phyloP scores from a whole-genome alignment of 2,888 invertebrate genomes.

The Platycheirus rosarum region DNA sequence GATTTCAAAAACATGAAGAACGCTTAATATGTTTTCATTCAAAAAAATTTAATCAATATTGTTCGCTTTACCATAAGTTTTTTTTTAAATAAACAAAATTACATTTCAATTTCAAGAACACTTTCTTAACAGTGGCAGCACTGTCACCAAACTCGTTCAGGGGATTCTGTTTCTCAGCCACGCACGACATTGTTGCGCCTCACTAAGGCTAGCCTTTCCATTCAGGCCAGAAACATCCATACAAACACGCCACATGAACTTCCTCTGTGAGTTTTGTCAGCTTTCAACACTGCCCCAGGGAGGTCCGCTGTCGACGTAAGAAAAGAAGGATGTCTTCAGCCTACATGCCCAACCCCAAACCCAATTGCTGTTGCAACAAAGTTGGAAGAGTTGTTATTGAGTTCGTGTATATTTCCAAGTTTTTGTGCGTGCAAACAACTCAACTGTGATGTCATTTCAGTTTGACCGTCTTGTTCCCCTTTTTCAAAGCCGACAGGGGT shows the following conservation, averaged over 20 bases:
- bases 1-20: no score
- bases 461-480: background rate
- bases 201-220: conserved; percentile 34
- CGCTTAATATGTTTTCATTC: no score
- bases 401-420: background rate
- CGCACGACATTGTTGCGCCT: conserved; percentile 34
- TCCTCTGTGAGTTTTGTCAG: conserved; percentile 33
- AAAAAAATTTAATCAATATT: no score
- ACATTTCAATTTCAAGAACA: no score
- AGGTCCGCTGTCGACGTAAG: conserved; percentile 10
- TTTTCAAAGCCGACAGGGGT: background rate
- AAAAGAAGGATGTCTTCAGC: conserved; percentile 3
- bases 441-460: conserved; percentile 1
- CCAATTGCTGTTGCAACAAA: conserved; percentile 5
- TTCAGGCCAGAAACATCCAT: conserved; percentile 28
- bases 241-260: conserved; percentile 2
- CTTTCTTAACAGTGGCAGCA: background rate
- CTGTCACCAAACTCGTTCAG: conserved; percentile 25
- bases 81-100: no score
- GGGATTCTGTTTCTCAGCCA: conserved; percentile 22
- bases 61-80: no score
- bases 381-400: background rate
- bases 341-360: background rate
- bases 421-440: conserved; percentile 46
- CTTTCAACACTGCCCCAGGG: conserved; percentile 41